Base-by-base conservation (phyloP, 1,140 invertebrate genomes). In the Euwallacea fornicatus region DNA sequence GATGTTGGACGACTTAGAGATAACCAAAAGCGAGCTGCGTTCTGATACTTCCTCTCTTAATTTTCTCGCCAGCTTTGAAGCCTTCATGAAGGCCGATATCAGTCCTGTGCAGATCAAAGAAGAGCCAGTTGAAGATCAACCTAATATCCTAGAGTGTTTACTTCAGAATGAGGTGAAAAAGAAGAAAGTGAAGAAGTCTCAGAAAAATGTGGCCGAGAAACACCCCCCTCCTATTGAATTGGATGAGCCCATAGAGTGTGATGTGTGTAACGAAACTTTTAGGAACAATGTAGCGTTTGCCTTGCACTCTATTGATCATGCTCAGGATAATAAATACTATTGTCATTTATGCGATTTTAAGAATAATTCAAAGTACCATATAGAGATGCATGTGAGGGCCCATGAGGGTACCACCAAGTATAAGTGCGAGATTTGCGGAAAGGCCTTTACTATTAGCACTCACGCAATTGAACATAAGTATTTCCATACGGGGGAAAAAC, bases 401-500 rank as follows among this genome's bases (percentile, higher is more conserved):
- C 79, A 81, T 61, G 77, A 84, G 79, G 81, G 83, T 77, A 80
- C 73, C 46, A 84, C 81, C 9, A 80, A 84, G 78, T 85, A 83
- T 67, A 84, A 81, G 73, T 86, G 85, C 66, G 80, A 84, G 13
- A 80, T 81, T 13, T 86, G 85, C 65, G 77, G 80, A 6, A 85
- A 84, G 70, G 81, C 82, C 15, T 86, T 86, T 67, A 80, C 82
- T 55, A 81, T 83, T 6, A 82, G 79, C 59, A 84, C 83, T 0
- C 83, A 83, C 78, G 84, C 82, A 1, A 62, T 76, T n/a, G 79
- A 81, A 54, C 80, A 81, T 59, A 79, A 80, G 61, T 75, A 80
- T 63, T 81, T 76, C n/a, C 88, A 90, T 66, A 87, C 84, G 0
- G 86, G 86, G 0, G 83, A 86, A 63, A 86, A 86, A 69, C 88